Base-by-base conservation (phyloP, 2,888 invertebrate species). In the Parnassius mnemosyne region DNA sequence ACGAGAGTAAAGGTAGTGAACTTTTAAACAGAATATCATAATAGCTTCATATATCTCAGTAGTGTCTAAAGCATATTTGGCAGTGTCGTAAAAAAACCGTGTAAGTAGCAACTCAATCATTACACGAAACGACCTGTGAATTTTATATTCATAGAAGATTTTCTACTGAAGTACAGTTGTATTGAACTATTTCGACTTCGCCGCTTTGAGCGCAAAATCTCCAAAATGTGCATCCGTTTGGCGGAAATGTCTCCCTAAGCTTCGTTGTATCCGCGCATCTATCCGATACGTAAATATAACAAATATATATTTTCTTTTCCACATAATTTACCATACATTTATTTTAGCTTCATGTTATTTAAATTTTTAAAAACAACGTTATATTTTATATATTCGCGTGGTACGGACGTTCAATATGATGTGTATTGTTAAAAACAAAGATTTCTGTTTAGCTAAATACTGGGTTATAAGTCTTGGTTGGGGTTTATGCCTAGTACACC, bases 201-300 rank as follows among this genome's bases (percentile, higher is more conserved):
- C 78, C 71, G 74, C 75, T 78, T 69, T 76, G 79, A 83, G 79
- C 79, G 73, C 76, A 78, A 87, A 84, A 87, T 87, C 85, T 87
- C 81, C 83, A 81, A 87, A 89, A 88, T 87, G 84, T 87, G 83
- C 83, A 85, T 83, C 76, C 82, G 79, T 77, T 77, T 73, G 70
- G 74, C 81, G 85, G 85, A 83, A 84, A 85, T 83, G 84, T 85
- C 81, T 80, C 76, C 77, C 75, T 80, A 81, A 87, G 85, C 84
- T 81, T 75, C 72, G 72, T 74, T 78, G 77, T 81, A 84, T 82
- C 81, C 77, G 71, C 72, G 75, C 77, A 78, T 81, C 77, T 71
- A 82, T 78, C 85, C 85, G 84, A 87, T 89, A 85, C 81, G 75
- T 74, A 76, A 76, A 76, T 74, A 70, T 72, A 65, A 67, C 68